Conservation (phyloP, 2,888 invertebrate genomes). For the Lapara coniferarum region DNA sequence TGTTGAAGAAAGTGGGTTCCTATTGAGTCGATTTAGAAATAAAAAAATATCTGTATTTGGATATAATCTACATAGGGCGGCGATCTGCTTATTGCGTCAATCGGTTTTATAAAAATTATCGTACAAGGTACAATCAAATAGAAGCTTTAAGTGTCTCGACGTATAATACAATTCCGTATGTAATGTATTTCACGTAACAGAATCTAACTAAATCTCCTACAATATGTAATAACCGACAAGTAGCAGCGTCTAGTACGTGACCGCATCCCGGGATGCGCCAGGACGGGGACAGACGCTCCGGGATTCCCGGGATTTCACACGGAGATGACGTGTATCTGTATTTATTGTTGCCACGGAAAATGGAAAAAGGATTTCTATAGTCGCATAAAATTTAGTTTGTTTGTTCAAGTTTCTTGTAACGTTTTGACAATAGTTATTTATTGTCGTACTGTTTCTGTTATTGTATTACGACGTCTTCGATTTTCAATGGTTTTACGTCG, state of each 20-base stretch:
- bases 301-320: conserved; percentile 35
- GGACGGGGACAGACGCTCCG: conserved; percentile 26
- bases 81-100: too few species aligned
- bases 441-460: conserved; percentile 2
- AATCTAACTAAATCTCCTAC: conserved; percentile 24
- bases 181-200: conserved; percentile 3
- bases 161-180: too few species aligned
- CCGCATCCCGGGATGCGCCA: conserved; percentile 34
- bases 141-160: too few species aligned
- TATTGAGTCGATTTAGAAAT: too few species aligned
- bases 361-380: conserved; percentile 40
- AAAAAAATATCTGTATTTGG: too few species aligned
- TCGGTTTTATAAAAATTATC: too few species aligned
- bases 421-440: conserved; percentile 11
- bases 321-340: conserved; percentile 43
- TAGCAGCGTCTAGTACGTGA: conserved; percentile 38
- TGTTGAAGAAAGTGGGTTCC: too few species aligned
- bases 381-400: conserved; percentile 31
- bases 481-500: neutral
- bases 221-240: conserved; percentile 26
- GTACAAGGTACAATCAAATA: too few species aligned
- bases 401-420: conserved; percentile 31
- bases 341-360: conserved; percentile 43
- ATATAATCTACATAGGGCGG: too few species aligned
- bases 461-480: neutral